phyloP scores from a whole-genome alignment of 2,888 invertebrate species.

The Ormia ochracea region DNA sequence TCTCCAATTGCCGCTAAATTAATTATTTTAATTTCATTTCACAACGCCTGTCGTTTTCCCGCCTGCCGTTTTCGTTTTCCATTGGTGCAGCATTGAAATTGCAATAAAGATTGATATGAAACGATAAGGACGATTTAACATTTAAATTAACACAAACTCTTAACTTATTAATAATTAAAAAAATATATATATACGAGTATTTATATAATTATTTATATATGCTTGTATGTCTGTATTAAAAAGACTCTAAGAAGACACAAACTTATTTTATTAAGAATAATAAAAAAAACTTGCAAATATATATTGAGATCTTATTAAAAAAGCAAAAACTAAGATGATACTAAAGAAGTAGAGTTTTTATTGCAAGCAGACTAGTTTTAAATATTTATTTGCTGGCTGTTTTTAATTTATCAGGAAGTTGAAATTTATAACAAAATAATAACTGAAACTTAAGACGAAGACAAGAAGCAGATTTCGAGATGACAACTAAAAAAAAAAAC shows the following conservation, averaged over 20 bases:
- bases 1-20: too few relatives aligned
- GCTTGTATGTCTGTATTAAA: too few relatives aligned
- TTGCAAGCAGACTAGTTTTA: conserved; percentile 38
- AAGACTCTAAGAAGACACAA: conserved; percentile 4
- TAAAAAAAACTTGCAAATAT: not conserved
- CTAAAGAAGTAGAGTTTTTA: conserved; percentile 35
- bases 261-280: not conserved
- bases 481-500: conserved; percentile 11
- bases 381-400: conserved; percentile 1
- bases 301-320: not conserved
- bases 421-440: conserved; percentile 11
- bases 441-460: not conserved
- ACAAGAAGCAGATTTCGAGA: not conserved
- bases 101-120: not conserved
- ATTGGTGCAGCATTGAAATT: not conserved
- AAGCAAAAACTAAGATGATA: not conserved
- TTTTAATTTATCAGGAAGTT: conserved; percentile 45
- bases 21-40: too few relatives aligned
- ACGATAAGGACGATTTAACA: not conserved
- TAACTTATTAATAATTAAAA: conserved; percentile 2
- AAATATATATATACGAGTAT: too few relatives aligned
- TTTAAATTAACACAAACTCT: conserved; percentile 15
- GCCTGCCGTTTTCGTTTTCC: not conserved
- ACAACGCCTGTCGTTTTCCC: too few relatives aligned
- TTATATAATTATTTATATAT: too few relatives aligned